Evolutionary conservation across 1,140 invertebrate species (phyloP).

Genomic region (Babylonia areolata): DNA sequence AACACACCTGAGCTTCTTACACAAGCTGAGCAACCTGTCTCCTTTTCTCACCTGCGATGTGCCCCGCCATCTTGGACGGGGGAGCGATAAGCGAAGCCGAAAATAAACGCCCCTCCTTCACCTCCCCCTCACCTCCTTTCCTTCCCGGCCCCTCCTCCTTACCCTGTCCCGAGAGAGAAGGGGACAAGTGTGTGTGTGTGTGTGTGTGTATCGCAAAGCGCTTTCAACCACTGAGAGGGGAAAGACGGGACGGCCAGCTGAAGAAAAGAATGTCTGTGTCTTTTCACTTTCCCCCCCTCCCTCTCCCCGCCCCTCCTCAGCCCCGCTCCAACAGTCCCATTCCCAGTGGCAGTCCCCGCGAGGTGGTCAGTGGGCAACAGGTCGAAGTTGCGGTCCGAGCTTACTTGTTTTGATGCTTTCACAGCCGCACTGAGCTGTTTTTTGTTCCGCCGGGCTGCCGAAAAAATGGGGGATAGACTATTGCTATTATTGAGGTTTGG

Average conservation of each 20-base stretch:
- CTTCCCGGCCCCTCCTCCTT: not conserved
- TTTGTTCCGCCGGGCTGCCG: no score
- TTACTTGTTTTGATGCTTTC: no score
- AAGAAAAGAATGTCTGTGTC: no score
- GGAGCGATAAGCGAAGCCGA: not conserved
- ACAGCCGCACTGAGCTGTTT: no score
- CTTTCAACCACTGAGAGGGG: not conserved
- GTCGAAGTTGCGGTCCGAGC: no score
- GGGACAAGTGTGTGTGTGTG: no score
- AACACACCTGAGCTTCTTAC: conserved; percentile 2
- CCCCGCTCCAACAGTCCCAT: not conserved
- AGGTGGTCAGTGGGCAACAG: not conserved
- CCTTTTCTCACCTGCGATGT: not conserved
- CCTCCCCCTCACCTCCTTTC: not conserved
- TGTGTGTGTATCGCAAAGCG: not conserved
- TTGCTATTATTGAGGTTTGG: no score
- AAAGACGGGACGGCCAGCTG: not conserved
- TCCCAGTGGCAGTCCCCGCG: not conserved
- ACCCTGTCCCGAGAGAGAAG: no score
- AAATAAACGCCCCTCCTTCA: not conserved
- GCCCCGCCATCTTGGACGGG: not conserved
- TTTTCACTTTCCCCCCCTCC: not conserved
- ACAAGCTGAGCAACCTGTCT: not conserved
- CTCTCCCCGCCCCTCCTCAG: not conserved
- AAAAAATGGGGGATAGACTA: no score